phyloP scores from a whole-genome alignment of 2,888 invertebrate species.

The Conomelus anceps region DNA sequence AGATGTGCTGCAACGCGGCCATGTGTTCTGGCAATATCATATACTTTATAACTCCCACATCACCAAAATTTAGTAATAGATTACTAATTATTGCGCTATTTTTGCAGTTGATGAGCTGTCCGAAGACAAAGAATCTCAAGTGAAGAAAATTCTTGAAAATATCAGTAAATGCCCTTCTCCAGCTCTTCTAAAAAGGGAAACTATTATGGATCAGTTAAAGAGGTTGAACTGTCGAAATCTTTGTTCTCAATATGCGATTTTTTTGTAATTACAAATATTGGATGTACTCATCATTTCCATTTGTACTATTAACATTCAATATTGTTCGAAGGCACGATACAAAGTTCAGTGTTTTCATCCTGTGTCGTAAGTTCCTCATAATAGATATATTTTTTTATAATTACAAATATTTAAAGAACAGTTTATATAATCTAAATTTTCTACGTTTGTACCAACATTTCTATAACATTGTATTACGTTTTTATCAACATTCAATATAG shows the following conservation, averaged over 20 bases:
- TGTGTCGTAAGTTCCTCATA: too few species aligned
- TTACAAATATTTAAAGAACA: too few species aligned
- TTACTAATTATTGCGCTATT: background rate
- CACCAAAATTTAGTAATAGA: background rate
- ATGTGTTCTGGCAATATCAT: too few species aligned
- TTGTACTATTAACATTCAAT: background rate
- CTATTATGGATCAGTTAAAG: background rate
- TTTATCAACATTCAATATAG: too few species aligned
- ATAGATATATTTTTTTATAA: too few species aligned
- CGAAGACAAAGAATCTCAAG: background rate
- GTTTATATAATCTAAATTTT: too few species aligned
- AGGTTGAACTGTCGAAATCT: background rate
- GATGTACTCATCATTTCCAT: background rate
- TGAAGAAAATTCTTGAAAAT: background rate
- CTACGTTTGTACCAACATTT: too few species aligned
- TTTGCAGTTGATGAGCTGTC: background rate
- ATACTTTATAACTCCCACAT: too few species aligned
- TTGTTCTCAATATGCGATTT: background rate
- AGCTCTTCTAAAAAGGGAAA: background rate
- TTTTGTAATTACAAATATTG: background rate
- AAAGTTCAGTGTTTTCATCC: too few species aligned
- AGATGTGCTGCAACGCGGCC: too few species aligned
- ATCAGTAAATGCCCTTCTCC: background rate
- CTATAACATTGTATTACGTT: too few species aligned
- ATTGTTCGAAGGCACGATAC: too few species aligned